A percentile compares a stretch with the other conserved stretches of the same genome.
Conservation (phyloP, 1,140 invertebrate species). For the Geopemphigus sp. region DNA sequence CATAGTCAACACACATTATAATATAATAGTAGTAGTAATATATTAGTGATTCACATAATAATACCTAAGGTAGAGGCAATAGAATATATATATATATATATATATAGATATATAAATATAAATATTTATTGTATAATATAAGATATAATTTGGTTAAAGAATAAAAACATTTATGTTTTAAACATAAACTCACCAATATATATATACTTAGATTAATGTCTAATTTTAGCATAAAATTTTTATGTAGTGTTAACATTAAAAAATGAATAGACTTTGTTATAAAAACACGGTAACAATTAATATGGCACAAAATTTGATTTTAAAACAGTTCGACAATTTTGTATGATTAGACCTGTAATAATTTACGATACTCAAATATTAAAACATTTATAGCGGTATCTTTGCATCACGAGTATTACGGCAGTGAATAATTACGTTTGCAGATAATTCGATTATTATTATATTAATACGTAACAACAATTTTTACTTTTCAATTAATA, state of each 20-base stretch:
- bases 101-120: too few species aligned
- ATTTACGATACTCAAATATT: not conserved
- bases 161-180: not conserved
- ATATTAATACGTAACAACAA: not conserved
- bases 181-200: not conserved
- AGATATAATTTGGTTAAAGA: not conserved
- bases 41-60: conserved; percentile 5
- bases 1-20: not conserved
- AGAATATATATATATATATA: not conserved
- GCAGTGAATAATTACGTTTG: not conserved
- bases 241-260: not conserved
- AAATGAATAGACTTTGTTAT: not conserved
- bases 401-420: not conserved
- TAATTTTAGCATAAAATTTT: not conserved
- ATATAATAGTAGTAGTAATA: not conserved
- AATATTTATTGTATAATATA: not conserved
- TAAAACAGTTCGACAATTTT: too few species aligned
- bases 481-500: not conserved
- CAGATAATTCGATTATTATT: not conserved
- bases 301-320: not conserved
- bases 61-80: conserved; percentile 11
- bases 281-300: not conserved
- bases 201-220: not conserved
- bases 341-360: not conserved
- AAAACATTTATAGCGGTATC: not conserved